These are phyloP conservation scores for Falco punctatus DNA, from an alignment of 2,113 vertebrate species.

Conservation along the genomic window DNA sequence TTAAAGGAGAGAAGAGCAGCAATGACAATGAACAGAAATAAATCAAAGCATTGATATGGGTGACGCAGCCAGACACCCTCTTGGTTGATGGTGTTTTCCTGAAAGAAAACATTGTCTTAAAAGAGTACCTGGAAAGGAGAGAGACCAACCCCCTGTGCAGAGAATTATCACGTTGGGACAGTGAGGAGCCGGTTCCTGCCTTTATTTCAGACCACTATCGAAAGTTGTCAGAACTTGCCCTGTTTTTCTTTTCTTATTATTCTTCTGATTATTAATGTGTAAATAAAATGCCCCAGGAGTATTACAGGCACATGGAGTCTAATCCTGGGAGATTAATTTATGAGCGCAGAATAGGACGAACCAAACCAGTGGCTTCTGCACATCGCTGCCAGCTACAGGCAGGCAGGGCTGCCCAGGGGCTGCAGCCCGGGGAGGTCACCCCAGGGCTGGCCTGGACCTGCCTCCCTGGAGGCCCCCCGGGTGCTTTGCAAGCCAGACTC, in stretches of 20 bases:
- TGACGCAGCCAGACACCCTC: not conserved
- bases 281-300: conserved; percentile 59
- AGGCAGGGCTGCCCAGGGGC: not conserved
- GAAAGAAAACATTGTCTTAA: conserved; percentile 6
- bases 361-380: not conserved
- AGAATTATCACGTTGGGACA: conserved; percentile 20
- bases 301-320: conserved; percentile 7
- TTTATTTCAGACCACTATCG: conserved; percentile 6
- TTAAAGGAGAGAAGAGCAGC: not conserved
- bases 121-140: conserved; percentile 5
- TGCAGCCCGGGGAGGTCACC: too few relatives aligned
- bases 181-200: not conserved
- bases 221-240: conserved; percentile 69
- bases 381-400: conserved; percentile 4
- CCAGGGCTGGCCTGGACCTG: not conserved
- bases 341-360: conserved; percentile 25
- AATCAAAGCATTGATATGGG: not conserved
- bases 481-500: too few relatives aligned
- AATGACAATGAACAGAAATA: not conserved
- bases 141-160: not conserved
- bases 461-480: not conserved
- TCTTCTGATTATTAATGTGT: conserved; percentile 37
- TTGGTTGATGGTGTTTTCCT: not conserved
- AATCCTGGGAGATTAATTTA: conserved; percentile 61
- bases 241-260: conserved; percentile 28